Base-by-base conservation (phyloP, 30 jellyfish, hydroid and myxozoan species). In the Aurelia sp. region DNA sequence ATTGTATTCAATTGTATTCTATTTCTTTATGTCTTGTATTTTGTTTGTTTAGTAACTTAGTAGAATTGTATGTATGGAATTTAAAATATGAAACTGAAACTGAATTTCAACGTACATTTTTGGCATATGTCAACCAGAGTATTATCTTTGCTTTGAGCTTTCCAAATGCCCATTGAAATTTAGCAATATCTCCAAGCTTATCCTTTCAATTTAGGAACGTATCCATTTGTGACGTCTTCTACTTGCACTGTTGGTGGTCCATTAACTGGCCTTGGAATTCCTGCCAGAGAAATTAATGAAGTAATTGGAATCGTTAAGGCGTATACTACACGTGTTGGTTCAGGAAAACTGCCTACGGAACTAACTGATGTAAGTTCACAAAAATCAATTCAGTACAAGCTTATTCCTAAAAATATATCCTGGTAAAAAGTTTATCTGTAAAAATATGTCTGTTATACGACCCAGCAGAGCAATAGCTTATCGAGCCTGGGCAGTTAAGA, bases 141-240 rank as follows among this genome's bases (percentile, higher is more conserved):
- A 18, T 20, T 20, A 24, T 13, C 13, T 21, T 31, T 19, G 5
- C 21, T 67, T 11, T 18, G 53, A 30, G 27, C 58, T 67, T 38
- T 67, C 17, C 11, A 67, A 2, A 19, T 61, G 24, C 12, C 13
- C 0, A 3, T 3, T n/a, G 7, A 22, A n/a, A 13, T 13, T 7
- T 8, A n/a, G 24, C 13, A 61, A 61, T 6, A 61, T 74, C 24
- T 53, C 58, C 40, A 21, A 18, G 7, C 61, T 44, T 59, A 51
- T 57, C 40, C 24, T 24, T 44, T 7, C 55, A 44, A 44, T 7
- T 59, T 59, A 96, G 99, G 99, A 20, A 96, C 99, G 24, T 96
- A 96, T 67, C 99, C 99, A 16, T 96, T 64, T 72, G 99, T 96
- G 65, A 96, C 99, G 44, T 96, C 99, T 64, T 96, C 99, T 0